Conservation (phyloP, 2,113 vertebrate genomes). For the Neotragus pygmaeus region DNA sequence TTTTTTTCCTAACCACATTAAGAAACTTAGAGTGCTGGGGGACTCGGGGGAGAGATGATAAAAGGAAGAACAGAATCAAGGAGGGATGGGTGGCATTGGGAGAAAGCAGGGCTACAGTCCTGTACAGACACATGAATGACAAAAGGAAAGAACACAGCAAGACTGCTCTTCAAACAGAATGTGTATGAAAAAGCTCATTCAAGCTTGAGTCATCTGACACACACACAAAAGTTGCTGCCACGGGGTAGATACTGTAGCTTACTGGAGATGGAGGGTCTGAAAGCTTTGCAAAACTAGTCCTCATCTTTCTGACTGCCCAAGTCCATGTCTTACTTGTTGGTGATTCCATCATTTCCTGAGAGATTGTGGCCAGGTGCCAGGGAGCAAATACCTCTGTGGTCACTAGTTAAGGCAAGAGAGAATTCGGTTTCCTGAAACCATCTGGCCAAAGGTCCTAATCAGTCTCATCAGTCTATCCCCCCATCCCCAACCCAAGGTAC, state of each 20-base stretch:
- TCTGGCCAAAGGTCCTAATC: not conserved
- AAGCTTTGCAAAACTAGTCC: conserved; percentile 38
- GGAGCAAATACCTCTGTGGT: not conserved
- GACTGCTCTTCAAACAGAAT: conserved; percentile 63
- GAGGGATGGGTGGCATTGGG: not conserved
- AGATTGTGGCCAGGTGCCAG: not conserved
- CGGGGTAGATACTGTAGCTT: not conserved
- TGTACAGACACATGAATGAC: conserved; percentile 37
- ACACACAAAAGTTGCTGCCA: conserved; percentile 47
- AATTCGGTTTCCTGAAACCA: not conserved
- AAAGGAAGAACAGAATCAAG: not conserved
- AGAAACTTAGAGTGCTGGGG: not conserved
- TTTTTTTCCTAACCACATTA: not conserved
- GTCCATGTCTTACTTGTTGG: not conserved
- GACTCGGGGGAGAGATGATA: not conserved
- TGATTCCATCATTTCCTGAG: not conserved
- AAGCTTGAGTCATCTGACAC: conserved; percentile 5
- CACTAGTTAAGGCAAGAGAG: not conserved
- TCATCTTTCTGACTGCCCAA: not conserved
- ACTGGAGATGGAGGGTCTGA: conserved; percentile 39
- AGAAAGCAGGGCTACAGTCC: conserved; percentile 15
- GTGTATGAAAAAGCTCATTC: conserved; percentile 58
- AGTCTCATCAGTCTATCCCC: not conserved
- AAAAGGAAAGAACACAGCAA: conserved; percentile 51
- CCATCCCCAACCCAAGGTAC: not conserved